Percentiles rank a stretch among this genome's conserved stretches.
These are phyloP conservation scores for Amblyjoppa proteus DNA, from an alignment of 2,888 invertebrate species.

Conservation along the genomic window DNA sequence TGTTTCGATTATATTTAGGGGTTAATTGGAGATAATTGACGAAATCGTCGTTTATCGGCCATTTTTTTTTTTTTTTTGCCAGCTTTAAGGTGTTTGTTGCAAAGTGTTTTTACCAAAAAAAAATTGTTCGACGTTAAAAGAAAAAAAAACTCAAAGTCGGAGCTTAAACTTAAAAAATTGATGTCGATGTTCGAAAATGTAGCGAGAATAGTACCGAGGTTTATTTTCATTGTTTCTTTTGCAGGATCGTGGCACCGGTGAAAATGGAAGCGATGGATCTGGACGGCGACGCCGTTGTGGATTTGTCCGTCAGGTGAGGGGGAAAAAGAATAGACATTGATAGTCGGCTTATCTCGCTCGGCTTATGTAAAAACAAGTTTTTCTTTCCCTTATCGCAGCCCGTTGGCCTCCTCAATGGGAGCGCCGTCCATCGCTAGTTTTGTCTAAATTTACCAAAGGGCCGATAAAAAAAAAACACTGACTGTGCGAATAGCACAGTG, in stretches of 20 bases:
- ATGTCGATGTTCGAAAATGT: background rate
- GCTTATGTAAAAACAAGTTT: background rate
- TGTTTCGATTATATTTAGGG: background rate
- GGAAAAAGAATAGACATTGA: background rate
- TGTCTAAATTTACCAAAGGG: background rate
- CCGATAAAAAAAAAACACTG: background rate
- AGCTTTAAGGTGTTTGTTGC: background rate
- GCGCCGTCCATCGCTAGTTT: background rate
- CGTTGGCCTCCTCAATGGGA: background rate
- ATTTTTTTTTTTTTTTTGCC: background rate
- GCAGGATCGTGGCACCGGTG: slow-evolving; percentile 69
- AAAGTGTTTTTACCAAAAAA: background rate
- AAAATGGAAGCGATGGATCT: slow-evolving; percentile 92
- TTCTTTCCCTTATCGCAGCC: background rate
- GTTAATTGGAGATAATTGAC: background rate
- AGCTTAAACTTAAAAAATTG: background rate
- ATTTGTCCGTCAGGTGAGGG: slow-evolving; percentile 93
- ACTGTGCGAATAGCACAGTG: background rate
- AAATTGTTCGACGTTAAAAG: background rate
- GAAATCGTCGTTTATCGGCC: background rate
- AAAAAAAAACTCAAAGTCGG: background rate
- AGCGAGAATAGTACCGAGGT: background rate
- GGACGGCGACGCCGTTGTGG: slow-evolving; percentile 94
- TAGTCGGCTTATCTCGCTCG: background rate
- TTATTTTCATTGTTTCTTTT: slow-evolving; percentile 55